Base-by-base conservation (phyloP, 2,797 vertebrate genomes). In the Thaleichthys pacificus region DNA sequence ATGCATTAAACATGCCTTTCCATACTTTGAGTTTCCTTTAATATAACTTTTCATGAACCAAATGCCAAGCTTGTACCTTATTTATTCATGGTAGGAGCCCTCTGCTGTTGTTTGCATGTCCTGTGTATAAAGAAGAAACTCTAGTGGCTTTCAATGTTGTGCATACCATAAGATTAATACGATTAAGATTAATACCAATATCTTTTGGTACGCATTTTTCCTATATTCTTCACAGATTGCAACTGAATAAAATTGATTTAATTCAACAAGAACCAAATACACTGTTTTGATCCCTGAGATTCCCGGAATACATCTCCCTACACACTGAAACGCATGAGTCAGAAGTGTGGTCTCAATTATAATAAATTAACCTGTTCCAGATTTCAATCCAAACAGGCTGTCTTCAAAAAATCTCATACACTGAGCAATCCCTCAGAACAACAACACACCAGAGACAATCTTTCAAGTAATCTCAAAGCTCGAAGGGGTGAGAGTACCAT, bases 1-100 rank as follows among this genome's bases (percentile, higher is more conserved):
- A 74, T 78, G 73, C 71, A 76, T 77, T 76, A 75, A 81, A 77
- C 47, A 81, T 74, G 51, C 49, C 26, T 51, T 73, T 69, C 71
- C 69, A 62, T 61, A 66, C 65, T 66, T 78, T 77, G 68, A 71
- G 57, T 62, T 73, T 62, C 70, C 71, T 73, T 72, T 70, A 58
- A 72, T 69, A 57, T 56, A 64, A 63, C 30, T 73, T 74, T 66
- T 69, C 63, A 62, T 22, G 66, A 78, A 77, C 32, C 72, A 79
- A 68, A 77, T 35, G 26, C 26, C 69, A 67, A 68, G 51, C 47
- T 69, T 69, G 51, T 69, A 35, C 32, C 56, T 60, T 54, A 54
- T 54, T 54, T 1, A 4, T 54, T 1, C 38, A 12, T 12, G 8
- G 38, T 42, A 26, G 26, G 26, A 26, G 26, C 26, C 26, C 26